These are phyloP conservation scores for Mystacides longicornis DNA, from an alignment of 2,888 invertebrate species.

Conservation along the genomic window DNA sequence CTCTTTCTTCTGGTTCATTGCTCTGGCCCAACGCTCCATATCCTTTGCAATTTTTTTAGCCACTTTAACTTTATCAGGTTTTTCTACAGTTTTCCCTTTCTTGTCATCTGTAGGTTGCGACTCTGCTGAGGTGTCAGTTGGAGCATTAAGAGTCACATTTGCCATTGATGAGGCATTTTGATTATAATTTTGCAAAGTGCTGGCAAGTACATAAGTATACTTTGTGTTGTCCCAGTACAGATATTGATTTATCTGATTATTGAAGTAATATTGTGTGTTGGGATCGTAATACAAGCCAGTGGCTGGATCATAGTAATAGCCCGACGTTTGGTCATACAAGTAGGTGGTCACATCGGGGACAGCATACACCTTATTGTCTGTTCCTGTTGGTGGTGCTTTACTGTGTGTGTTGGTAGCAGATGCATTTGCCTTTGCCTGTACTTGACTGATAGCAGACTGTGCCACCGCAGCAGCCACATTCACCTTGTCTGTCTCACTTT, in stretches of 20 bases:
- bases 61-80: slow-evolving; percentile 91
- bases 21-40: slow-evolving; percentile 87
- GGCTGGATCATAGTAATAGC: slow-evolving; percentile 90
- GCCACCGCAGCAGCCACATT: slow-evolving; percentile 87
- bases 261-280: slow-evolving; percentile 93
- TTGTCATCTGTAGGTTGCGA: slow-evolving; percentile 40
- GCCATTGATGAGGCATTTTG: slow-evolving; percentile 30
- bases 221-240: slow-evolving; percentile 88
- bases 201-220: slow-evolving; percentile 54
- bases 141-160: slow-evolving; percentile 28
- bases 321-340: slow-evolving; percentile 89
- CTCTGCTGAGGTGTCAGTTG: slow-evolving; percentile 7
- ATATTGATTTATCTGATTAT: slow-evolving; percentile 83
- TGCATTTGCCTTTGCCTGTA: slow-evolving; percentile 41
- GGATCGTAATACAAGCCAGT: slow-evolving; percentile 96
- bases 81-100: slow-evolving; percentile 65
- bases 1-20: slow-evolving; percentile 93
- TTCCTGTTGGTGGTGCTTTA: slow-evolving; percentile 48
- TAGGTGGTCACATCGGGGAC: slow-evolving; percentile 87
- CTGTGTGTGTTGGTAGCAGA: slow-evolving; percentile 37
- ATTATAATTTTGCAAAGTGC: slow-evolving; percentile 35
- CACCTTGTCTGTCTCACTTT: slow-evolving; percentile 63
- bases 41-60: slow-evolving; percentile 96
- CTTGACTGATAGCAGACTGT: slow-evolving; percentile 69
- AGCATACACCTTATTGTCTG: slow-evolving; percentile 59